Conservation (phyloP, 2,888 invertebrate species). For the Drosophila pullipes region DNA sequence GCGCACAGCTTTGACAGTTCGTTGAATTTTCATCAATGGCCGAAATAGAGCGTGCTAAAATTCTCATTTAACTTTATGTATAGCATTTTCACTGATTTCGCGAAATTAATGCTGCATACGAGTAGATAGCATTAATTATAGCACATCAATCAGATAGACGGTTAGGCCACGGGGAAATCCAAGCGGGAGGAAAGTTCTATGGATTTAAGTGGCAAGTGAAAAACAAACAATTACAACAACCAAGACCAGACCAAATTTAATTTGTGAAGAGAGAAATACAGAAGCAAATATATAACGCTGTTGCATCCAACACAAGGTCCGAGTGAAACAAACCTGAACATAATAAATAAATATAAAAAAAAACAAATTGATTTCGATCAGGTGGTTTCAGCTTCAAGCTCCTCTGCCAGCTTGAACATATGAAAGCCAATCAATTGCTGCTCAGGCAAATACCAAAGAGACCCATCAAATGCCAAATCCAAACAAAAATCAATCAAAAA, state of each 20-base stretch:
- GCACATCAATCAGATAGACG: slow-evolving; percentile 57
- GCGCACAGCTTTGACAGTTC: slow-evolving; percentile 66
- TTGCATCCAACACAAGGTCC: slow-evolving; percentile 1
- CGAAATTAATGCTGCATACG: slow-evolving; percentile 60
- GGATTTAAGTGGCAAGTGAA: slow-evolving; percentile 38
- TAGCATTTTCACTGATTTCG: slow-evolving; percentile 47
- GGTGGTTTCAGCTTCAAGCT: slow-evolving; percentile 5
- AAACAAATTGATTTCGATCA: slow-evolving; percentile 15
- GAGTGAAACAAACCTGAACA: slow-evolving; percentile 1
- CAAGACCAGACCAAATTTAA: slow-evolving; percentile 21
- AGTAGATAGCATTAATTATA: slow-evolving; percentile 66
- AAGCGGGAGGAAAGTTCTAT: not conserved
- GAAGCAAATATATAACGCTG: slow-evolving; percentile 12
- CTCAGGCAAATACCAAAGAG: slow-evolving; percentile 40
- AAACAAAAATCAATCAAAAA: slow-evolving; percentile 68
- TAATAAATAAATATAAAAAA: not conserved
- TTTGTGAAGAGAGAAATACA: slow-evolving; percentile 1
- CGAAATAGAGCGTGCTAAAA: slow-evolving; percentile 40
- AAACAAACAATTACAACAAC: slow-evolving; percentile 39
- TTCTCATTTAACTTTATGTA: slow-evolving; percentile 30
- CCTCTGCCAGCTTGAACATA: slow-evolving; percentile 29
- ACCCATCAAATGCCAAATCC: slow-evolving; percentile 39
- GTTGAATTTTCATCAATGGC: slow-evolving; percentile 69
- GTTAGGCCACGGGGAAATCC: too few species aligned
- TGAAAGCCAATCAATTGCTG: slow-evolving; percentile 44